A percentile compares a stretch with the other conserved stretches of the same genome.
Conservation (phyloP, 2,113 vertebrate species). For the Phylloscopus trochiloides region DNA sequence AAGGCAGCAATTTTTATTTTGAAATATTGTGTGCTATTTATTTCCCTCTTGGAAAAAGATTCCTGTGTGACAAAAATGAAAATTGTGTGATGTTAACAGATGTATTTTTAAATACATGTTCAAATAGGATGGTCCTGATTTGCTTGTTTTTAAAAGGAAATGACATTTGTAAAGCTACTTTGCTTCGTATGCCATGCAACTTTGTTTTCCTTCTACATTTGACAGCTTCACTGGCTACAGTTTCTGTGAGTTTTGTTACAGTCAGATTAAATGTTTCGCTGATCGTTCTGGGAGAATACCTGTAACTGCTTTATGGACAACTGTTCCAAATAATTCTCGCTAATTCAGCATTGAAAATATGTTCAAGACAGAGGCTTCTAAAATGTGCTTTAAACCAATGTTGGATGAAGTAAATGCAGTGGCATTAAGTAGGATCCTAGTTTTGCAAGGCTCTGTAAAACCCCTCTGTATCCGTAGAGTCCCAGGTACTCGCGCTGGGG, state of each 20-base stretch:
- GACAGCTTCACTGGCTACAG: slow-evolving; percentile 27
- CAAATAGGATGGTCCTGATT: slow-evolving; percentile 49
- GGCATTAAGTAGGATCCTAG: neutral
- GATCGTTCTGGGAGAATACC: slow-evolving; percentile 50
- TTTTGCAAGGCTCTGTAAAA: neutral
- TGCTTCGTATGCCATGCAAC: slow-evolving; percentile 17
- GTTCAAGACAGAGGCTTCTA: slow-evolving; percentile 55
- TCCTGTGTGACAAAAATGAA: slow-evolving; percentile 64
- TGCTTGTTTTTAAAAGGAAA: slow-evolving; percentile 66
- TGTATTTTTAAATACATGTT: slow-evolving; percentile 65
- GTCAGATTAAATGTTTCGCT: slow-evolving; percentile 57
- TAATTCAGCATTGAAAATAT: slow-evolving; percentile 60
- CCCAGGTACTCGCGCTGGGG: fast-evolving
- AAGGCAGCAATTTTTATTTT: slow-evolving; percentile 62
- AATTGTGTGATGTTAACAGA: slow-evolving; percentile 57
- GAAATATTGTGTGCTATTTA: slow-evolving; percentile 68
- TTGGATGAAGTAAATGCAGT: neutral
- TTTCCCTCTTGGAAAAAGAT: slow-evolving; percentile 61
- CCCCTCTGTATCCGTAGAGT: fast-evolving
- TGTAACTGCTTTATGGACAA: slow-evolving; percentile 53
- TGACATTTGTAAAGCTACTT: slow-evolving; percentile 63
- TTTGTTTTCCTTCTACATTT: slow-evolving; percentile 59
- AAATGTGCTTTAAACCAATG: neutral
- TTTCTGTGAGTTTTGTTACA: slow-evolving; percentile 62
- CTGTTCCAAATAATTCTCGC: slow-evolving; percentile 12